Base-by-base conservation (phyloP, 2,113 vertebrate species). In the Porphyrio hochstetteri region DNA sequence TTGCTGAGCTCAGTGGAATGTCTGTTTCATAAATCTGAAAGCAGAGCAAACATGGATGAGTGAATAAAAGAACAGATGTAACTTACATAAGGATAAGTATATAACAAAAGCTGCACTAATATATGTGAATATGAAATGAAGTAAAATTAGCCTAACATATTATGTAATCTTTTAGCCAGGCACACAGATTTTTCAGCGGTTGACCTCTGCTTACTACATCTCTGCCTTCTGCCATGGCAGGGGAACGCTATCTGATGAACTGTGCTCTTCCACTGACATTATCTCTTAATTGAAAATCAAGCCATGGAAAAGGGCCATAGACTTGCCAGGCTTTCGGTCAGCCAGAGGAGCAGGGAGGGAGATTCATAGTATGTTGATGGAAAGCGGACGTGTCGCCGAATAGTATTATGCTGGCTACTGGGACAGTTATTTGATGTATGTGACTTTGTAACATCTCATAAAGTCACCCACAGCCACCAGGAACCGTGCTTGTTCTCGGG, bases 21-120 rank as follows among this genome's bases (percentile, higher is more conserved):
- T 74, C 92, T 96, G 88, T 93, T 97, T 95, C 97, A 96, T 97
- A 96, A 96, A 94, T 96, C 90, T 95, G 94, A 97, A 92, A 94
- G 94, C 95, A 92, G 93, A 93, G 93, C 93, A 96, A 96, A 97
- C 94, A 97, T 75, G 88, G 86, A 74, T 91, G 90, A 94, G 90
- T 75, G 95, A 95, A 95, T 96, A 96, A 96, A 96, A 94, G 96
- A 97, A 96, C 95, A 96, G 93, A 93, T 96, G 94, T 95, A 97
- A 94, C 95, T 95, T 96, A 91, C 83, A 46, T 94, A 95, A 96
- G 94, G 90, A 89, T 94, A 96, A 96, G 86, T 77, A 81, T 85
- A 48, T 71, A 78, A 94, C 89, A 94, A 96, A 96, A 91, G 88
- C 90, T 38, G 40, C 78, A 74, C 67, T 95, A 89, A 96, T 94